These are phyloP conservation scores for Astyanax mexicanus DNA, from an alignment of 2,797 vertebrate genomes.

Conservation along the genomic window DNA sequence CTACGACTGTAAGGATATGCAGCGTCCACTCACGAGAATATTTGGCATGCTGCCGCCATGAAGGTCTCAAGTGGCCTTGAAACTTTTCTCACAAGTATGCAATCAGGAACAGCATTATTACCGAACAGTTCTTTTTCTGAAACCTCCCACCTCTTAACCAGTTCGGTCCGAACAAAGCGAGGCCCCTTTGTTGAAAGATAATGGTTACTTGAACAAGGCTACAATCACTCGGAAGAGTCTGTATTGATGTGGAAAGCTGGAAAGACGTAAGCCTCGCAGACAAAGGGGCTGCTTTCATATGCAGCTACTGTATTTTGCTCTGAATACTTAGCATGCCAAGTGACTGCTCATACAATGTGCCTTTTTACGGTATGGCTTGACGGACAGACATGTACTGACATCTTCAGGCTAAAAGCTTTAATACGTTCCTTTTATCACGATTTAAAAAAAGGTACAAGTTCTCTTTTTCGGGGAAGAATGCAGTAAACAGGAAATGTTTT, in stretches of 20 bases:
- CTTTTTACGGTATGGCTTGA: constrained; percentile 16
- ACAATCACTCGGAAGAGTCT: background rate
- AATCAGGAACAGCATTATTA: constrained; percentile 10
- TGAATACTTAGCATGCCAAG: constrained; percentile 33
- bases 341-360: constrained; percentile 41
- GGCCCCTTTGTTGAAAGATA: background rate
- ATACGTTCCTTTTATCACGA: background rate
- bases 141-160: background rate
- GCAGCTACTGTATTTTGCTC: constrained; percentile 37
- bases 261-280: background rate
- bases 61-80: background rate
- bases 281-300: background rate
- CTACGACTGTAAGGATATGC: constrained; percentile 25
- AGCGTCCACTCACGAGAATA: background rate
- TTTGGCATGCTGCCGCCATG: background rate
- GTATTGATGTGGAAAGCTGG: background rate
- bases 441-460: background rate
- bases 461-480: background rate
- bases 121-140: background rate
- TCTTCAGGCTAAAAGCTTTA: constrained; percentile 12
- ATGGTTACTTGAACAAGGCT: background rate
- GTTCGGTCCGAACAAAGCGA: background rate
- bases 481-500: no score
- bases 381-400: constrained; percentile 12
- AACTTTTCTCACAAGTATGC: background rate